Evolutionary conservation across 2,888 invertebrate genomes (phyloP), one percentile per base, ranked within the genome.

Genomic region (Cepaea hortensis): DNA sequence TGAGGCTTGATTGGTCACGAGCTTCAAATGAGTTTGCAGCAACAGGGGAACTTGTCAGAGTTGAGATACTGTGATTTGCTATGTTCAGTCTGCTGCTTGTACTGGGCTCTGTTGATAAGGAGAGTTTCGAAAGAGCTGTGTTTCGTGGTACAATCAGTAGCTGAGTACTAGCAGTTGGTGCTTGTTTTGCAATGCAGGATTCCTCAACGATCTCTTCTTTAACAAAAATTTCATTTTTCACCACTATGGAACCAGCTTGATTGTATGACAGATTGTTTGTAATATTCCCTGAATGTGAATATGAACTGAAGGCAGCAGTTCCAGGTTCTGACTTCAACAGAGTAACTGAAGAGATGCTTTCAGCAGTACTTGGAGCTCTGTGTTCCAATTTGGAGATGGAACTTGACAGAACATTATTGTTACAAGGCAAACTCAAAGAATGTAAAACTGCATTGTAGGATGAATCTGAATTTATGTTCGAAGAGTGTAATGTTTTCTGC

Each of bases 141-240:
- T n/a, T 70, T 68, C 13, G n/a, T 18, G 81, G 68, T 70, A 70
- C 68, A 5, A 81, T 48, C 9, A 81, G 48, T 48, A 68, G 68
- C 46, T 81, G 81, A 5, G 55, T 81, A 81, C 48, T 70, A 48
- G 81, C 9, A 46, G 62, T 20, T n/a, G 48, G 3, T 20, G 23
- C 35, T 79, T 81, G 68, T 48, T 48, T 70, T n/a, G 48, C 9
- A 50, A 6, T 48, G 50, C 68, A 68, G 48, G 70, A 61, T 48
- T 70, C 68, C n/a, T 68, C 81, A 48, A 70, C n/a, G 3, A 81
- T 46, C 68, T 70, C 68, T 20, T 35, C 50, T 50, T 46, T 11
- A 2, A 65, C 9, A 65, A 35, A 62, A 80, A 80, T 50, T 20
- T 81, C 81, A 81, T 81, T 68, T 13, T 81, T 81, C n/a, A 81